Base-by-base conservation (phyloP, 2,888 invertebrate species). In the Tenthredo livida region DNA sequence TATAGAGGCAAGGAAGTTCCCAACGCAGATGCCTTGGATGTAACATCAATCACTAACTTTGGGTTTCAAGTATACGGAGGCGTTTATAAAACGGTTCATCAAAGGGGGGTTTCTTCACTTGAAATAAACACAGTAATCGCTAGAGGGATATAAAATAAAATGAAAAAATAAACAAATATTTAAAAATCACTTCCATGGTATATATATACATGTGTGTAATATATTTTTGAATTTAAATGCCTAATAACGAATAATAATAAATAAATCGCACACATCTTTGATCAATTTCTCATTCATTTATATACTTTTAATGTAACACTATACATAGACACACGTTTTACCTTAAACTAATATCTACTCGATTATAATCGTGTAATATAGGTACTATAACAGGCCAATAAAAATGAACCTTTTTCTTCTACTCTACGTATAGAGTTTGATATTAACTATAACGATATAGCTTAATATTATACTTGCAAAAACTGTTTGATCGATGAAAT, bases 41-140 rank as follows among this genome's bases (percentile, higher is more conserved):
- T 93, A 72, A 92, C 94, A 0, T 94, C 95, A 88, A 94, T 96
- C 40, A 95, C 95, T 2, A 95, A 94, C 91, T 93, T 96, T 86
- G 96, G 96, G 7, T 91, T 96, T 70, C 96, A 96, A 93, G 94
- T 96, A 89, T 95, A 95, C 88, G 96, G 96, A 29, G 96, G 96
- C 17, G 96, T 96, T 86, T 96, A 96, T 90, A 93, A 94, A 87
- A 94, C 95, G 9, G 92, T 94, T 25, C 96, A 96, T 90, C 96
- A 96, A 89, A 94, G 94, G 89, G 96, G 96, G 15, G 95, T 95
- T 10, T 95, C 95, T 2, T 94, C 96, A 72, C 93, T 96, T 87
- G 96, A 96, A 93, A 94, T 96, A 58, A 95, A 96, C 89, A 95
- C 94, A 94, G 95, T 96, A 88, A 94, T 92, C 91, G 95, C 94